Base-by-base conservation (phyloP, 2,113 vertebrate species). In the Cricetomys ansorgei region DNA sequence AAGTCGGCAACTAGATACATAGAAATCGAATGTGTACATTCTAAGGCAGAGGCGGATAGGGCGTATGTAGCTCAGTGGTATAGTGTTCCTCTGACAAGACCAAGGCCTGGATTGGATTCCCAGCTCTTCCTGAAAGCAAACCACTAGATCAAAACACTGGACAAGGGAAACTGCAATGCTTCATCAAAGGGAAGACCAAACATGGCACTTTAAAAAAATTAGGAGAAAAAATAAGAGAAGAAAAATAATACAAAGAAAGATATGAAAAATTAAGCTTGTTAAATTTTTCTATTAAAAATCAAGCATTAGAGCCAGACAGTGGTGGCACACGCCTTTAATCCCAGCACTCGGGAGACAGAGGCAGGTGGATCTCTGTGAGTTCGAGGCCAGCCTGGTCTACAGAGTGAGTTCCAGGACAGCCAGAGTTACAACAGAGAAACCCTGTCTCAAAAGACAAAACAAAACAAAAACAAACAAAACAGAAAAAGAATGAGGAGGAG, bases 151-250 rank as follows among this genome's bases (percentile, higher is more conserved):
- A 93, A 92, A 40, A 95, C 86, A 29, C 94, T 92, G 48, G 88
- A 0, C 50, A 29, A 50, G 79, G 19, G 64, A 91, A 88, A 72
- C 69, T 7, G 37, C 25, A 75, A 8, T 27, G 75, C 76, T 34
- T 69, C 13, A 53, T 34, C 62, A 80, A 91, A 97, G 94, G 73
- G 94, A 90, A 12, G 97, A 92, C 89, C 93, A 97, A 89, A 72
- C 21, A n/a, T 12, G 88, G 87, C 93, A 91, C 77, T 55, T 57
- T 64, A 55, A 59, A 55, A 59, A 40, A 70, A 57, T 29, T 31
- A 64, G 69, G n/a, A 34, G 17, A 65, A 64, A 45, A 64, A 31
- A 45, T 7, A 23, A 4, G 17, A 48, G 34, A 27, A 62, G 25
- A 50, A 75, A 62, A 43, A 2, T 73, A 86, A 29, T 85, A 75